Conservation (phyloP, 2,113 vertebrate species). For the Pomatorhinus ruficollis region DNA sequence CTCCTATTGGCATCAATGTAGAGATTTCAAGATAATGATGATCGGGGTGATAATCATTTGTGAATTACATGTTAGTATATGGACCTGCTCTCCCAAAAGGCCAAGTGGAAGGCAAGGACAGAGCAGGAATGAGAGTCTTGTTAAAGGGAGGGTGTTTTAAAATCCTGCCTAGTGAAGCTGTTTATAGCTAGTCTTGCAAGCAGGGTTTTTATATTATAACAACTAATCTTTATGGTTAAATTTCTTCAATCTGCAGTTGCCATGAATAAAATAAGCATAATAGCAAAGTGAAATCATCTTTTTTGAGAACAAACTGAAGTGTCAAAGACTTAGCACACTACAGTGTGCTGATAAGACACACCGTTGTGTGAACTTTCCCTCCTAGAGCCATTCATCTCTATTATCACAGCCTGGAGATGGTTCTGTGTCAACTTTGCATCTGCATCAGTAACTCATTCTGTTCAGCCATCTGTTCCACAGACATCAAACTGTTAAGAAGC, state of each 20-base stretch:
- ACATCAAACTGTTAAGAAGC: constrained; percentile 53
- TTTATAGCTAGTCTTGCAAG: neutral
- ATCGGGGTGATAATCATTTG: neutral
- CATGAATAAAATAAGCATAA: neutral
- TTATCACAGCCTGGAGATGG: constrained; percentile 46
- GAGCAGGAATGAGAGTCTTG: neutral
- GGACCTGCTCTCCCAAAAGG: neutral
- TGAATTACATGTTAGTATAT: neutral
- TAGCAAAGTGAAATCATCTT: neutral
- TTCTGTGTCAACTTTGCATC: constrained; percentile 54
- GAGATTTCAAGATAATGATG: neutral
- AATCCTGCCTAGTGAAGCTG: neutral
- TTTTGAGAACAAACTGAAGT: neutral
- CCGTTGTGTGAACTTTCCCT: neutral
- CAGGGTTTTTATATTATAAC: neutral
- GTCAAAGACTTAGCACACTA: neutral
- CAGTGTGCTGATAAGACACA: neutral
- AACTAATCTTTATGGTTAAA: neutral
- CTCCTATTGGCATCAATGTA: neutral
- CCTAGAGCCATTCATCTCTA: constrained; percentile 14
- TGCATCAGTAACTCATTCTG: constrained; percentile 64
- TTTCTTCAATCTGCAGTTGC: neutral
- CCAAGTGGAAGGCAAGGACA: neutral
- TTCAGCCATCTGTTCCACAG: constrained; percentile 64
- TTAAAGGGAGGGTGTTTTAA: neutral